A percentile compares a stretch with the other conserved stretches of the same genome.
Evolutionary conservation across 2,113 vertebrate genomes (phyloP).

Genomic region (Scalopus aquaticus): DNA sequence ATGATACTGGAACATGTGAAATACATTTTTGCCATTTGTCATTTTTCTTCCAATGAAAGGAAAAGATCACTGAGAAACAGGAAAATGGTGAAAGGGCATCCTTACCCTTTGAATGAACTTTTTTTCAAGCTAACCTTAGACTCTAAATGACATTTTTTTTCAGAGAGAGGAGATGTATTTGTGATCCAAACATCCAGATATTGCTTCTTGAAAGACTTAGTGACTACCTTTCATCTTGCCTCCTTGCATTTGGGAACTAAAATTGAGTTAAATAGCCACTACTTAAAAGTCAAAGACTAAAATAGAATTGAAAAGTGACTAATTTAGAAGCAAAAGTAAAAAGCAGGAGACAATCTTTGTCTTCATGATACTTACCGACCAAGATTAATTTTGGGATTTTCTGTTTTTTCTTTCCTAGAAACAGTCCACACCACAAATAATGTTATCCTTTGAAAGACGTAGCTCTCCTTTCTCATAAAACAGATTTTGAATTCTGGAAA

Average conservation of each 20-base stretch:
- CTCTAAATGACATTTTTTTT: neutral
- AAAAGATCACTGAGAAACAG: neutral
- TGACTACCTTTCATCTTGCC: conserved; percentile 43
- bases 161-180: conserved; percentile 13
- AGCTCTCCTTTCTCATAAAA: neutral
- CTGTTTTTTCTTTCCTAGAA: conserved; percentile 24
- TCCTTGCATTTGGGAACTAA: conserved; percentile 47
- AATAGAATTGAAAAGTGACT: conserved; percentile 42
- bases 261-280: conserved; percentile 27
- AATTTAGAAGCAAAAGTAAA: conserved; percentile 21
- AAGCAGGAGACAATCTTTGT: conserved; percentile 31
- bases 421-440: neutral
- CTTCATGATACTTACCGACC: conserved; percentile 45
- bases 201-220: conserved; percentile 6
- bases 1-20: neutral
- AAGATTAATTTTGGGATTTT: neutral
- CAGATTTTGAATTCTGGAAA: neutral
- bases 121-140: conserved; percentile 12
- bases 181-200: conserved; percentile 14
- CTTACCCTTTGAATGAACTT: neutral
- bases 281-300: neutral
- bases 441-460: neutral
- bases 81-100: neutral
- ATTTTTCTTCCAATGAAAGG: conserved; percentile 45
- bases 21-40: conserved; percentile 9